Base-by-base conservation (phyloP, 1,140 invertebrate species). In the Drosophila watanabei region DNA sequence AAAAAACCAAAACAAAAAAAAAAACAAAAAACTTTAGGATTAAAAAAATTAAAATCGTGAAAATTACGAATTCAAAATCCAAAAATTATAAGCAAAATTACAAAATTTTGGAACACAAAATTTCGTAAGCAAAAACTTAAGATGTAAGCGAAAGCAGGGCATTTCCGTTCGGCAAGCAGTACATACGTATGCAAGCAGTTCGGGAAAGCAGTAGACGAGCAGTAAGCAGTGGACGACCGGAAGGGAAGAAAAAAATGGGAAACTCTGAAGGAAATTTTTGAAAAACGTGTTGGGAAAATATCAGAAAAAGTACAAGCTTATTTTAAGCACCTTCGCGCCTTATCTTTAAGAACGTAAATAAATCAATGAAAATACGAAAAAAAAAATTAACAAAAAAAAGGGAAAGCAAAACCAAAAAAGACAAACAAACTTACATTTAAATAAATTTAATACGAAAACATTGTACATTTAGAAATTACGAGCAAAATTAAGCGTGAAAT, bases 261-360 rank as follows among this genome's bases (percentile, higher is more conserved):
- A 86, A 88, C 81, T 78, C 80, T 71, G 83, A 83, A 76, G 63
- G 57, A 88, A 81, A 89, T 85, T 88, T 87, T 87, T 79, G 82
- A 85, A 89, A 57, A 92, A 92, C 88, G 85, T 92, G 82, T 85
- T 92, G 83, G 80, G 93, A 93, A 93, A 92, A 92, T 95, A 95
- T 95, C 95, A 95, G 95, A 95, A 95, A 95, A 95, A 95, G 95
- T 95, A 95, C 95, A 95, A 95, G 95, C 95, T 95, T 95, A 95
- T 95, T 95, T 95, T 94, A 95, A 95, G 95, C 95, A 95, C 95
- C 95, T 95, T 95, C 95, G 95, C 95, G 95, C 95, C 95, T 95
- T 95, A 95, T 95, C 95, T 95, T 94, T 94, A 94, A 94, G 94
- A 94, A 93, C 93, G 93, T 94, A 94, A 94, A 93, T 93, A 85